Base-by-base conservation (phyloP, 92 coral and sea anemone species). In the Actinernus sp. region DNA sequence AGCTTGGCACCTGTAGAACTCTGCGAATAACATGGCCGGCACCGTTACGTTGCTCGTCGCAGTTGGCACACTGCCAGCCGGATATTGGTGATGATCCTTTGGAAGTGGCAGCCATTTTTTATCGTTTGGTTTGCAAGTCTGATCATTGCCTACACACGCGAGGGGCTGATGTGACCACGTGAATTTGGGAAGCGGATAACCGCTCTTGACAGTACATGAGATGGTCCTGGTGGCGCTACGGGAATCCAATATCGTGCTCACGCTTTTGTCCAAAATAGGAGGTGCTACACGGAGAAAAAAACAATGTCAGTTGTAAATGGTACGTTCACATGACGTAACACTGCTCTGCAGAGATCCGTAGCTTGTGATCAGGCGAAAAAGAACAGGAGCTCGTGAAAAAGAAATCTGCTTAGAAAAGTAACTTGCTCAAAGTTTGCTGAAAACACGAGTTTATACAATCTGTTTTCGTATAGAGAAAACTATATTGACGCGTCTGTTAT, bases 1-100 rank as follows among this genome's bases (percentile, higher is more conserved):
- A 20, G 97, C 94, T 40, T 54, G 30, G 48, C 98, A 93, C 2
- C 58, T 64, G 64, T 90, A 93, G 55, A 43, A 71, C 4, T n/a
- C 21, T 3, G 57, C 11, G 32, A 7, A 26, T n/a, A 28, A 45
- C 6, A 19, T 31, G 22, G 46, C 26, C 7, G 78, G 66, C 3
- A 70, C 37, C 0, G 67, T 70, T 9, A 70, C 48, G 6, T 28
- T 70, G 30, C 78, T 70, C n/a, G 1, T 26, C 0, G n/a, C 19
- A 26, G 66, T 56, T 0, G 78, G 36, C 21, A 4, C 14, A 34
- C 5, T 43, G 19, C 30, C 10, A 2, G 78, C 44, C 9, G 78
- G 78, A 3, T 24, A 44, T 45, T 70, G 78, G 1, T 0, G 25
- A 23, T 57, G 56, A 14, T 34, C 26, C 1, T 4, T 32, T 20